These are phyloP conservation scores for Seladonia tumulorum DNA, from an alignment of 2,888 invertebrate species.

Conservation along the genomic window DNA sequence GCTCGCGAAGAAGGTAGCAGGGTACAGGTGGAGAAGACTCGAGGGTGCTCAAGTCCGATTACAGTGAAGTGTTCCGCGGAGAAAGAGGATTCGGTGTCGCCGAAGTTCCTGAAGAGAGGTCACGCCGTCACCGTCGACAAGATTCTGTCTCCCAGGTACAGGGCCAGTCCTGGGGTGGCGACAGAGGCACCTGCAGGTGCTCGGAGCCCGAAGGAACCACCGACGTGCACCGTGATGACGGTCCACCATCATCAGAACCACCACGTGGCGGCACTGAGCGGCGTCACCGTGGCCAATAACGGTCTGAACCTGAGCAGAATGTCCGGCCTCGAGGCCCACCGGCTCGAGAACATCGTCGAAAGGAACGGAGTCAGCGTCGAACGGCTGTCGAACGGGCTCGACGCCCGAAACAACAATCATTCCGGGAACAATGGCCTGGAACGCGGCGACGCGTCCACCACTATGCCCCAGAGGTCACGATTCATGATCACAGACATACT, in stretches of 20 bases:
- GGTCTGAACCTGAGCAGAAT: conserved; percentile 82
- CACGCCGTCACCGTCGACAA: conserved; percentile 77
- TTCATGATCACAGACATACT: conserved; percentile 97
- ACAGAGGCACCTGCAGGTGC: conserved; percentile 81
- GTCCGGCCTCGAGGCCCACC: conserved; percentile 79
- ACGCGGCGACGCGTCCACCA: conserved; percentile 71
- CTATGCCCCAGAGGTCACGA: conserved; percentile 89
- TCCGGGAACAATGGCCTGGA: conserved; percentile 62
- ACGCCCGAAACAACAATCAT: conserved; percentile 69
- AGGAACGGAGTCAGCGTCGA: conserved; percentile 73
- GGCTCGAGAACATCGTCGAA: conserved; percentile 75
- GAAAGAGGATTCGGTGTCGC: conserved; percentile 33
- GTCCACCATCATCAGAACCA: conserved; percentile 82
- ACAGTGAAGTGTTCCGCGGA: conserved; percentile 57
- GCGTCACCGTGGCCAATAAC: conserved; percentile 79
- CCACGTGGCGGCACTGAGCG: conserved; percentile 83
- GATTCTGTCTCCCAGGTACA: conserved; percentile 82
- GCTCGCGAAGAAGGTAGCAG: neutral
- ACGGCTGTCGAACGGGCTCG: conserved; percentile 76
- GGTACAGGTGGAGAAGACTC: neutral
- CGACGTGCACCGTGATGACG: conserved; percentile 81
- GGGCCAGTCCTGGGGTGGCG: conserved; percentile 81
- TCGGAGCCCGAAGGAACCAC: conserved; percentile 78
- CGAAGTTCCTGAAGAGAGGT: conserved; percentile 48
- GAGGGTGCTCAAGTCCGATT: neutral